phyloP scores from a whole-genome alignment of 2,113 vertebrate species.

The Anser brachyrhynchus region DNA sequence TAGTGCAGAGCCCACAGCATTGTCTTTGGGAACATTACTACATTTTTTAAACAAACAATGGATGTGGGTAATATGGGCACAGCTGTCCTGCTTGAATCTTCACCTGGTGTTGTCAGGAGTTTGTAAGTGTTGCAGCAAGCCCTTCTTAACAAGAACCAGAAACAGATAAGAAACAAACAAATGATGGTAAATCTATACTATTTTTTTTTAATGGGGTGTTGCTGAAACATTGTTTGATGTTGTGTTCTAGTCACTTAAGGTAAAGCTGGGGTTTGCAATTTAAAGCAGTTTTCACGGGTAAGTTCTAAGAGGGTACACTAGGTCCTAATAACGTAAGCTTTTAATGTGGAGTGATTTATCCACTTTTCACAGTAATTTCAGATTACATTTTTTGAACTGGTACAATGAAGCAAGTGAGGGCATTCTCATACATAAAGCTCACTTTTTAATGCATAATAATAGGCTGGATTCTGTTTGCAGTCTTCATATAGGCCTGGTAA shows the following conservation, averaged over 20 bases:
- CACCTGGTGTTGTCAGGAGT: background rate
- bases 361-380: background rate
- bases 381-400: background rate
- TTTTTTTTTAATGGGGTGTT: background rate
- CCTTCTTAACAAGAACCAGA: background rate
- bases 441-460: conserved; percentile 19
- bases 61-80: background rate
- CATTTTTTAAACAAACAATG: background rate
- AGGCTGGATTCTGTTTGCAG: background rate
- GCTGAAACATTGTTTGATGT: background rate
- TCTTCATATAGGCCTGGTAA: background rate
- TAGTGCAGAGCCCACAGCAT: background rate
- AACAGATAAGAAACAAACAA: background rate
- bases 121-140: background rate
- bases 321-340: background rate
- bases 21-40: background rate
- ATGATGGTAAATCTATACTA: background rate
- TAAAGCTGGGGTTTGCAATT: background rate
- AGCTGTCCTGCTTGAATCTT: background rate
- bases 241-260: background rate
- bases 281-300: background rate
- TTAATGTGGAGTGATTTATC: background rate
- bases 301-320: background rate
- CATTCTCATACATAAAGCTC: background rate
- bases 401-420: background rate